Conservation (phyloP, 2,888 invertebrate species). For the Apantesis nais region DNA sequence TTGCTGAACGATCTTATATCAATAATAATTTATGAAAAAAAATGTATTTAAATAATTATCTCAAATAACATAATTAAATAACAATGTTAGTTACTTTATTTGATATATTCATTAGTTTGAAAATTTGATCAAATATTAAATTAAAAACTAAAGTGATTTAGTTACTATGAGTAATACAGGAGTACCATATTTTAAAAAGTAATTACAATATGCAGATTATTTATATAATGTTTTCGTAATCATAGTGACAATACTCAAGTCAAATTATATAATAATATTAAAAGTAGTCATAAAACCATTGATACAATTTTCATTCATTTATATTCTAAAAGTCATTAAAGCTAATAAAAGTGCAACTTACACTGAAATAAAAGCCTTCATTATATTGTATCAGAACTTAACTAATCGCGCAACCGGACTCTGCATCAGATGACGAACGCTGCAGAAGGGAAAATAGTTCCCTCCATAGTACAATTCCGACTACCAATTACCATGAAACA, state of each 20-base stretch:
- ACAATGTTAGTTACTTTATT: neutral
- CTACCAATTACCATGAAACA: neutral
- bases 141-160: neutral
- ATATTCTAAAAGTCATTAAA: slow-evolving; percentile 18
- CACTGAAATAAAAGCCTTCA: slow-evolving; percentile 21
- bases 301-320: slow-evolving; percentile 15
- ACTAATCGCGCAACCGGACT: slow-evolving; percentile 14
- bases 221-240: slow-evolving; percentile 22
- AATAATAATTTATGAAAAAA: neutral
- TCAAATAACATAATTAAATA: neutral
- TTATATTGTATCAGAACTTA: slow-evolving; percentile 17
- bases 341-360: slow-evolving; percentile 36
- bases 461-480: neutral
- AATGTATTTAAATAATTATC: neutral
- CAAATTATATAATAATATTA: slow-evolving; percentile 5
- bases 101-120: neutral
- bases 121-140: slow-evolving; percentile 1
- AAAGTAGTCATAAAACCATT: slow-evolving; percentile 13
- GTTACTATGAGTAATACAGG: neutral
- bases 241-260: slow-evolving; percentile 15
- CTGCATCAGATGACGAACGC: slow-evolving; percentile 15
- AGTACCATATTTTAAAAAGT: neutral
- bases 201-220: neutral
- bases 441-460: neutral
- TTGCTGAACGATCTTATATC: slow-evolving; percentile 8